phyloP scores from a whole-genome alignment of 2,888 invertebrate species.

The Diloba caeruleocephala region DNA sequence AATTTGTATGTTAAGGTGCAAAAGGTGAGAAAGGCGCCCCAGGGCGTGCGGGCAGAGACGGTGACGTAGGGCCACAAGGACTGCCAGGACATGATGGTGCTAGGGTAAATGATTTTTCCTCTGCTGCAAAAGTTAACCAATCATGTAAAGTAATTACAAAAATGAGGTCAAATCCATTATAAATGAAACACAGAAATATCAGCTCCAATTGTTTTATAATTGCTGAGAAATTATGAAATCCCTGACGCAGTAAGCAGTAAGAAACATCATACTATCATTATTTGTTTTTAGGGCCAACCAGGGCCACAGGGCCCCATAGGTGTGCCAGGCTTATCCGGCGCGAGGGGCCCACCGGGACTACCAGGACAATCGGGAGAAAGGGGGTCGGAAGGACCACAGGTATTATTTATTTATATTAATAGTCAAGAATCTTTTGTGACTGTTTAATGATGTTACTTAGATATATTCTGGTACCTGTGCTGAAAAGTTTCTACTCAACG shows the following conservation, averaged over 20 bases:
- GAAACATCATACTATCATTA: background rate
- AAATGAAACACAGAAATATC: no score
- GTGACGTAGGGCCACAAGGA: conserved; percentile 72
- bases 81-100: conserved; percentile 77
- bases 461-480: no score
- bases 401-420: conserved; percentile 51
- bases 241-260: no score
- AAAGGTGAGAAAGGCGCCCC: conserved; percentile 77
- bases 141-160: no score
- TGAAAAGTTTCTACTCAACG: no score
- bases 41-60: conserved; percentile 74
- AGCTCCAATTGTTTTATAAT: no score
- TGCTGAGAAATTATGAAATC: no score
- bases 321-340: conserved; percentile 63
- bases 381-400: conserved; percentile 85
- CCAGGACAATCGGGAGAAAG: conserved; percentile 76
- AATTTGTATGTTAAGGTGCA: conserved; percentile 60
- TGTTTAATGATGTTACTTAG: no score
- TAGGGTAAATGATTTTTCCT: no score
- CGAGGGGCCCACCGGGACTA: conserved; percentile 63
- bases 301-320: conserved; percentile 69
- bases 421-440: no score
- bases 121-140: no score
- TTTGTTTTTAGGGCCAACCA: conserved; percentile 64
- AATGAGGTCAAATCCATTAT: no score